Percentiles rank a stretch among this genome's conserved stretches.
phyloP scores from a whole-genome alignment of 2,888 invertebrate species.

The Arge pagana region DNA sequence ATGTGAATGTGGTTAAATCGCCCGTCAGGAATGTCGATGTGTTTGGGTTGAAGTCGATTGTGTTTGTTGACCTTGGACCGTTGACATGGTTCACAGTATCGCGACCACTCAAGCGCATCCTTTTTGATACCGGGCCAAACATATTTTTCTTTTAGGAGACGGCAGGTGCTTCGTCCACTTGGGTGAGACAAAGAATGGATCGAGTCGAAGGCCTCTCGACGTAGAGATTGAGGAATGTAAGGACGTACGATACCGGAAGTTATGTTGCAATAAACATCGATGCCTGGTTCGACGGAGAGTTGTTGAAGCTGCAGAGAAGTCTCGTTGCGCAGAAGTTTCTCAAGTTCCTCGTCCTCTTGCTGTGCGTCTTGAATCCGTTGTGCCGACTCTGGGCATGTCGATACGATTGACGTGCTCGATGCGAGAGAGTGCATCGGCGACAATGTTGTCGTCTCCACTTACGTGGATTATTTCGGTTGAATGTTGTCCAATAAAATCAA shows the following conservation, averaged over 20 bases:
- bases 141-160: background rate
- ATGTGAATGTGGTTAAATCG: constrained; percentile 24
- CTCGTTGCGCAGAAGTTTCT: background rate
- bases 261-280: constrained; percentile 29
- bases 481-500: constrained; percentile 8
- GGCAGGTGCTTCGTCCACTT: background rate
- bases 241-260: constrained; percentile 28
- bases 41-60: background rate
- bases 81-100: constrained; percentile 31
- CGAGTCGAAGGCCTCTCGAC: constrained; percentile 24
- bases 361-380: background rate
- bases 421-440: constrained; percentile 16
- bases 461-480: constrained; percentile 10
- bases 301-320: background rate
- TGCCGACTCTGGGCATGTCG: background rate
- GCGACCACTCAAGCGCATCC: background rate
- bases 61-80: constrained; percentile 28
- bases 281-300: background rate
- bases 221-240: constrained; percentile 30
- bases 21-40: constrained; percentile 7
- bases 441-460: constrained; percentile 18
- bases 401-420: background rate
- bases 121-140: background rate
- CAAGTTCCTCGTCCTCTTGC: constrained; percentile 2
- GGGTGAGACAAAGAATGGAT: background rate